A percentile compares a stretch with the other conserved stretches of the same genome.
Conservation (phyloP, 2,797 vertebrate species). For the Aeoliscus strigatus region DNA sequence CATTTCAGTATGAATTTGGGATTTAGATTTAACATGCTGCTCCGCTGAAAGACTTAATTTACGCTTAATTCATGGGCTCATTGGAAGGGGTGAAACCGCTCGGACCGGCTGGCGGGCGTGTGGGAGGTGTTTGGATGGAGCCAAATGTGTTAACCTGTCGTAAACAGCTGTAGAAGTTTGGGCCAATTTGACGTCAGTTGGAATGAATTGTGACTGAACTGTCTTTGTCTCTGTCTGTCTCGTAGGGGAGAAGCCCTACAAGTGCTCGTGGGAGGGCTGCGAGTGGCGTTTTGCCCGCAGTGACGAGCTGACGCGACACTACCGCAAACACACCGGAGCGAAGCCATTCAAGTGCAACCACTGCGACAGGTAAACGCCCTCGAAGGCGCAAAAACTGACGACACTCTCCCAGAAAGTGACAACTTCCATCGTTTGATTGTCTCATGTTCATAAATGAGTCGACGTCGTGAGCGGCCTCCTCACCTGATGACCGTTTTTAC, state of each 20-base stretch:
- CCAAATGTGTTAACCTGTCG: slow-evolving; percentile 42
- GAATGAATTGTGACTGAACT: too few relatives aligned
- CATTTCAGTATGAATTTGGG: slow-evolving; percentile 73
- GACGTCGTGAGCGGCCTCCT: too few relatives aligned
- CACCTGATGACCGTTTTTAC: too few relatives aligned
- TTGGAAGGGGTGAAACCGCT: slow-evolving; percentile 53
- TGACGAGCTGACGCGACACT: slow-evolving; percentile 94
- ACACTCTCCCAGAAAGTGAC: too few relatives aligned
- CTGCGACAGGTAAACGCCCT: too few relatives aligned
- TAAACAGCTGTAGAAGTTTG: slow-evolving; percentile 59
- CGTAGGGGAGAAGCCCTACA: slow-evolving; percentile 97
- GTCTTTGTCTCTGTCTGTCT: too few relatives aligned
- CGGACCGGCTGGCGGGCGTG: slow-evolving; percentile 26
- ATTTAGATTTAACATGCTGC: slow-evolving; percentile 66
- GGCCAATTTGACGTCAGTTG: too few relatives aligned
- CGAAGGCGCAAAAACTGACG: too few relatives aligned
- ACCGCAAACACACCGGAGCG: slow-evolving; percentile 96
- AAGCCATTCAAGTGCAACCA: slow-evolving; percentile 99
- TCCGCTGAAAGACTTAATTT: slow-evolving; percentile 71
- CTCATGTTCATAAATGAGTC: too few relatives aligned
- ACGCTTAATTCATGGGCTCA: slow-evolving; percentile 61
- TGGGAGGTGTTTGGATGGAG: slow-evolving; percentile 15
- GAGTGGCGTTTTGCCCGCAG: slow-evolving; percentile 98
- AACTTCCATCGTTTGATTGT: too few relatives aligned
- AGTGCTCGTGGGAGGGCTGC: slow-evolving; percentile 96